Percentiles rank a stretch among this genome's conserved stretches.
These are phyloP conservation scores for Tragelaphus buxtoni DNA, from an alignment of 2,113 vertebrate genomes.

Conservation along the genomic window DNA sequence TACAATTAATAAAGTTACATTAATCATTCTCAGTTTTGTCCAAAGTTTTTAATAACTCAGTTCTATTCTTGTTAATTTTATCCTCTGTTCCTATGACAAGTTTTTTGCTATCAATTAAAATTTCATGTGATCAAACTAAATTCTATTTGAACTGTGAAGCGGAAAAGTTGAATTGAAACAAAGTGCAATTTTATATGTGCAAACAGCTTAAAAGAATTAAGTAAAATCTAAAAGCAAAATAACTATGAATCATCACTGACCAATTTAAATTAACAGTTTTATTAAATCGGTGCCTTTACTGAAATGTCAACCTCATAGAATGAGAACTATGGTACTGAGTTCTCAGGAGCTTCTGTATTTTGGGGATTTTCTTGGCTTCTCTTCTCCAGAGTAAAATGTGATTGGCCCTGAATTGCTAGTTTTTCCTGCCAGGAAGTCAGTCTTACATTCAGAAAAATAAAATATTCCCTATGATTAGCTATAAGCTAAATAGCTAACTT, in stretches of 20 bases:
- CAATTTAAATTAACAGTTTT: not conserved
- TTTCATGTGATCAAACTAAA: not conserved
- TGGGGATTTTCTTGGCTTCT: not conserved
- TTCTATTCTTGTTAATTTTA: not conserved
- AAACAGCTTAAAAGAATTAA: not conserved
- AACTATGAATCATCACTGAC: not conserved
- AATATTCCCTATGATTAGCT: not conserved
- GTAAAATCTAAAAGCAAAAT: not conserved
- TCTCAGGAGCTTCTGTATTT: not conserved
- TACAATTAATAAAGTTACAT: not conserved
- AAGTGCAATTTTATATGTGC: not conserved
- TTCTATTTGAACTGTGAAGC: not conserved
- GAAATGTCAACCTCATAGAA: not conserved
- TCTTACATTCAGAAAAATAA: not conserved
- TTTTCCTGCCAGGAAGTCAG: not conserved
- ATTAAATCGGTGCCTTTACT: not conserved
- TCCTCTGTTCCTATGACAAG: not conserved
- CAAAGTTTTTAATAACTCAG: not conserved
- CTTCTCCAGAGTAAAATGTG: not conserved
- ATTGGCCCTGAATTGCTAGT: not conserved
- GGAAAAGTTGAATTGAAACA: not conserved
- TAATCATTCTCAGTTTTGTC: not conserved
- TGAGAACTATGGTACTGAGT: not conserved
- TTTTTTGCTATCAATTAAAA: not conserved
- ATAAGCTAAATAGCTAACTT: not conserved